phyloP scores from a whole-genome alignment of 2,113 vertebrate species.

The Tangachromis dhanisi region DNA sequence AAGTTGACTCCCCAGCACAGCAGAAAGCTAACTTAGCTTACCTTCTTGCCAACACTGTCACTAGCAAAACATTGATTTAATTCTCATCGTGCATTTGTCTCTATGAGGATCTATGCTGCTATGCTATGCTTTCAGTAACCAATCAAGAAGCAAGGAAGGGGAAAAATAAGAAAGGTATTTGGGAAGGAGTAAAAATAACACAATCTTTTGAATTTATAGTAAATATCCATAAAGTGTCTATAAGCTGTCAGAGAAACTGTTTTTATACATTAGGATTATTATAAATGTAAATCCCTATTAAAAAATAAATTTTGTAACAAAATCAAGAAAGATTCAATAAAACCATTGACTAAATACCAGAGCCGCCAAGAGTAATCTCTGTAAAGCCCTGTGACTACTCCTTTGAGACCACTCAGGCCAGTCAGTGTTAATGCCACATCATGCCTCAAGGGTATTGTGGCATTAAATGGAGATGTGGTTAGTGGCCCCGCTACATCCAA shows the following conservation, averaged over 20 bases:
- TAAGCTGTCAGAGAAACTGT: neutral
- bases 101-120: neutral
- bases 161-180: neutral
- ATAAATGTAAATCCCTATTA: neutral
- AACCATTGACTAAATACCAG: neutral
- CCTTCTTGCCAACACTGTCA: neutral
- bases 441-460: slow-evolving; percentile 14
- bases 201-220: neutral
- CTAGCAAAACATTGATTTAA: neutral
- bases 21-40: neutral
- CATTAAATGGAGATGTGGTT: slow-evolving; percentile 11
- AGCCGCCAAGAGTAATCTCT: neutral
- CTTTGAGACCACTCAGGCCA: neutral
- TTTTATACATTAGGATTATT: neutral
- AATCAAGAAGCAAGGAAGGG: neutral
- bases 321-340: neutral
- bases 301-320: neutral
- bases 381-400: neutral
- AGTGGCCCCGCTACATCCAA: neutral
- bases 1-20: neutral
- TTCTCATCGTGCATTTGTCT: neutral
- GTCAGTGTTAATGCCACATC: slow-evolving; percentile 3
- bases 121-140: neutral
- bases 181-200: neutral
- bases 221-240: neutral